Conservation (phyloP, 2,888 invertebrate genomes). For the Parnassius orleans region DNA sequence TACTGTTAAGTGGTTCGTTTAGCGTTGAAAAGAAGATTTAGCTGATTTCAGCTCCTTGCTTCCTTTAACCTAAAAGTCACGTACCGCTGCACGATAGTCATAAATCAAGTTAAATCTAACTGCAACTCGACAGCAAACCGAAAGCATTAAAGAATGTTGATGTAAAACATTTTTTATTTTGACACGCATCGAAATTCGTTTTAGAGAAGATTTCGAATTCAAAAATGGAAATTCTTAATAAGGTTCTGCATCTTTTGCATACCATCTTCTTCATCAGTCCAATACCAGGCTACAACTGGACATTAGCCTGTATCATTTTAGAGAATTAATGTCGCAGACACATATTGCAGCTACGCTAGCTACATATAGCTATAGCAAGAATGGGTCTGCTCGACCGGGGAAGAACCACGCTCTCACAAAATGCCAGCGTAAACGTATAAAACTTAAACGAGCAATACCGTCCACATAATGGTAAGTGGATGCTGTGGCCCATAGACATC, state of each 20-base stretch:
- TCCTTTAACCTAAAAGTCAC: conserved; percentile 15
- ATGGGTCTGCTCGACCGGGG: no score
- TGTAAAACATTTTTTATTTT: conserved; percentile 23
- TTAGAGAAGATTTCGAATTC: neutral
- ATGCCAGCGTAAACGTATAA: no score
- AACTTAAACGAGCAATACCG: no score
- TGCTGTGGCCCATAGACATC: no score
- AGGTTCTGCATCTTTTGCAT: no score
- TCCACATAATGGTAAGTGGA: no score
- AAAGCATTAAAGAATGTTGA: conserved; percentile 3
- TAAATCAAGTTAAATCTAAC: conserved; percentile 24
- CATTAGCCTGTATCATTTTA: no score
- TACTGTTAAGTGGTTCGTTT: conserved; percentile 9
- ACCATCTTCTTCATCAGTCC: neutral
- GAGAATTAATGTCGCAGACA: no score
- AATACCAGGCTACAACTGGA: neutral
- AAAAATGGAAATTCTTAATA: no score
- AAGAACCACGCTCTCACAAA: no score
- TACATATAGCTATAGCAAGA: no score
- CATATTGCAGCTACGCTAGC: no score
- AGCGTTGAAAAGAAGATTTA: conserved; percentile 4
- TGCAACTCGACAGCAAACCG: conserved; percentile 12
- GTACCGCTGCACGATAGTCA: conserved; percentile 15
- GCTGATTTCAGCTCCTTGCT: conserved; percentile 4
- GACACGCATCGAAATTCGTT: conserved; percentile 8